phyloP scores from a whole-genome alignment of 2,888 invertebrate species.

The Endotricha flammealis region DNA sequence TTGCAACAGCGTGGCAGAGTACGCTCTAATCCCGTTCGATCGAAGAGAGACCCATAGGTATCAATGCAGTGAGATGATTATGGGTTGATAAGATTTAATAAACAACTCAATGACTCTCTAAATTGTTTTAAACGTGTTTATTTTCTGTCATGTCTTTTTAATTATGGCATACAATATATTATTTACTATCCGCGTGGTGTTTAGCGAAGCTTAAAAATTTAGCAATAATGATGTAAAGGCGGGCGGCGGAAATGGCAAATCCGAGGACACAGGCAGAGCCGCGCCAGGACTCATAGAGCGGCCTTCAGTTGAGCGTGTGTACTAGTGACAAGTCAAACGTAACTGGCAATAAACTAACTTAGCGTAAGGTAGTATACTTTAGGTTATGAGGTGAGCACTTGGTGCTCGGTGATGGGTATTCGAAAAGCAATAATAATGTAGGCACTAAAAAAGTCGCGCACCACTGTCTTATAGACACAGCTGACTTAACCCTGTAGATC shows the following conservation, averaged over 20 bases:
- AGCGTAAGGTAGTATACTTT: conserved; percentile 55
- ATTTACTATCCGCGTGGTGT: no score
- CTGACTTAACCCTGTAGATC: conserved; percentile 54
- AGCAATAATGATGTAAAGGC: no score
- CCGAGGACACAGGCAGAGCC: conserved; percentile 44
- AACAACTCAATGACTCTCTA: no score
- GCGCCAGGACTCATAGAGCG: conserved; percentile 50
- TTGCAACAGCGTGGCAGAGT: no score
- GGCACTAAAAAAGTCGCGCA: conserved; percentile 66
- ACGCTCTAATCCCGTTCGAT: no score
- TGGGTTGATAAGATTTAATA: no score
- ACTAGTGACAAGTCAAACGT: conserved; percentile 58
- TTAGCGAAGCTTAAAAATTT: no score
- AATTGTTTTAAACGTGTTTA: no score
- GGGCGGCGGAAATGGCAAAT: conserved; percentile 37
- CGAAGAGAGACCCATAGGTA: no score
- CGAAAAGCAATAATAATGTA: conserved; percentile 79
- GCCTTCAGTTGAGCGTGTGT: conserved; percentile 66
- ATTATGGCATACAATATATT: no score
- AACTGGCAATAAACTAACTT: conserved; percentile 71
- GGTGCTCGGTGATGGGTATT: conserved; percentile 76
- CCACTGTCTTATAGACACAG: conserved; percentile 62
- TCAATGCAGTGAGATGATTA: no score
- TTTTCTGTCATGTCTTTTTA: no score
- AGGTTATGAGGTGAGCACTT: conserved; percentile 63